Base-by-base conservation (phyloP, 2,888 invertebrate genomes). In the Ochlodes sylvanus region DNA sequence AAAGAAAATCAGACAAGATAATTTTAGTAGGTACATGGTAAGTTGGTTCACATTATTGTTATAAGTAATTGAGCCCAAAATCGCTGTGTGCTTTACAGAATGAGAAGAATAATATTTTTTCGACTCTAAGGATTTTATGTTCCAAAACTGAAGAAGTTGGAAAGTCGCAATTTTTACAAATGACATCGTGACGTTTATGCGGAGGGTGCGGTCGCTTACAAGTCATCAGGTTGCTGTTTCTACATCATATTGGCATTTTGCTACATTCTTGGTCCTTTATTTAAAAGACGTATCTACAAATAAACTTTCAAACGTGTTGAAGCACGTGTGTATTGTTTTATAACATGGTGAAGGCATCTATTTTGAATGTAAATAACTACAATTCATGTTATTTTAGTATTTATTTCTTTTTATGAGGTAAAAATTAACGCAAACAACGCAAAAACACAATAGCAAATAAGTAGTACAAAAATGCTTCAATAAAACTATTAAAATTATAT, bases 101-200 rank as follows among this genome's bases (percentile, higher is more conserved):
- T 27, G n/a, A n/a, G 14, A 27, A 32, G 6, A 55, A 15, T 2
- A 15, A 17, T 12, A 58, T 2, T 14, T 32, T 9, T 55, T 19
- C 75, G 70, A 72, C 86, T 90, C 89, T 69, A 79, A 58, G 52
- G 72, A 71, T 72, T 75, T 75, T 55, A 68, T 88, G 85, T 90
- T 81, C 77, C 72, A 78, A 90, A 91, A 89, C 89, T 89, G 88
- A 83, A 86, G 87, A 91, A 91, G 86, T 92, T 90, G 81, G 84
- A 83, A 89, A 86, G 90, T 90, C 91, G 87, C 92, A 92, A 92
- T 92, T 93, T 92, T 93, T 92, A 92, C 92, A 93, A 93, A 93
- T 93, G 92, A 92, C 92, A 90, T 90, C 86, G 90, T 88, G 92
- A 91, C 92, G 90, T 90, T 91, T 92, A 91, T 89, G 87, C 89